phyloP scores from a whole-genome alignment of 2,888 invertebrate genomes.

The Polydesmus complanatus region DNA sequence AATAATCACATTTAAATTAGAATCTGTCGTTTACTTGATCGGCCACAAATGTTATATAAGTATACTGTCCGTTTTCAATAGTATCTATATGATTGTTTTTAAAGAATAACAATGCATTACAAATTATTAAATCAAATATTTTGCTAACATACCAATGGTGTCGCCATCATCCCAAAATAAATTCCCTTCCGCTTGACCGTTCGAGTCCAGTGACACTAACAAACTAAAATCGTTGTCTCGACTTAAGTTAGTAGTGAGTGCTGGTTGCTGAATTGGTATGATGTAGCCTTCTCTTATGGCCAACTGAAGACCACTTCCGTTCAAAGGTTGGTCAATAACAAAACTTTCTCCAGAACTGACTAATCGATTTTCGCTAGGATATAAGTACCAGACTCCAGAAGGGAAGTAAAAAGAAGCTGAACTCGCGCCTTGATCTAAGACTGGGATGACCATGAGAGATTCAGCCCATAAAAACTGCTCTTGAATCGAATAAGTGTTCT shows the following conservation, averaged over 20 bases:
- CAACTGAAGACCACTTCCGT: conserved; percentile 44
- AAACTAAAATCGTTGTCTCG: conserved; percentile 45
- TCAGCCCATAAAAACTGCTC: conserved; percentile 64
- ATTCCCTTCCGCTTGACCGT: conserved; percentile 44
- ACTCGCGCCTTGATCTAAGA: conserved; percentile 37
- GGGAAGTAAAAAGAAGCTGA: conserved; percentile 47
- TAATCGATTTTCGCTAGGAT: conserved; percentile 21
- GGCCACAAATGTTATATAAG: background rate
- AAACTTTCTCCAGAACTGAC: conserved; percentile 3
- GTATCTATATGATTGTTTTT: background rate
- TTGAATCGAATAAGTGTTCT: conserved; percentile 49
- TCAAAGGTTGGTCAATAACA: conserved; percentile 44
- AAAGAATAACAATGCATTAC: background rate
- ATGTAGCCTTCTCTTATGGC: conserved; percentile 55
- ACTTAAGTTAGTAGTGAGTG: conserved; percentile 45
- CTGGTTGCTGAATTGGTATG: conserved; percentile 51
- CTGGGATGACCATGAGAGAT: conserved; percentile 56
- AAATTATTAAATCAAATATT: no score
- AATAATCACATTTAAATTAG: no score
- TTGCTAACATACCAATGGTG: conserved; percentile 39
- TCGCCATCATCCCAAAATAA: conserved; percentile 75
- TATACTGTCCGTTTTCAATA: background rate
- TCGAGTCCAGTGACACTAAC: conserved; percentile 43
- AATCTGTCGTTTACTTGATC: no score
- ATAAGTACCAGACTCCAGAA: conserved; percentile 51